These are phyloP conservation scores for Bos indicus DNA, from an alignment of 2,113 vertebrate species.

Conservation along the genomic window DNA sequence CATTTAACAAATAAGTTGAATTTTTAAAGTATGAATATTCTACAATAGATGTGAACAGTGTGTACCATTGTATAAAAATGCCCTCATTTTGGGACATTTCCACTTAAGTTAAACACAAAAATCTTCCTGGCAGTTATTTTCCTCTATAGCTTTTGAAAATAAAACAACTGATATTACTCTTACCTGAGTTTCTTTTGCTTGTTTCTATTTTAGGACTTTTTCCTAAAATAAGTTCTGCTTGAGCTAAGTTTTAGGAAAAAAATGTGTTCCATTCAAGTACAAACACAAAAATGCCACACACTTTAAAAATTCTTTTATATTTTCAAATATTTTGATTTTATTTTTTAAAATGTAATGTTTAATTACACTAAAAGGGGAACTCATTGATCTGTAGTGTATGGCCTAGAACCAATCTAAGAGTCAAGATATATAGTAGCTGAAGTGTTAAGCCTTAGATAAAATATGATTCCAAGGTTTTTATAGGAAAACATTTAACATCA, in stretches of 20 bases:
- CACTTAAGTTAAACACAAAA: not conserved
- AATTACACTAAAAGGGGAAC: slow-evolving; percentile 7
- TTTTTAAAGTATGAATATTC: not conserved
- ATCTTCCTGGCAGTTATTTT: slow-evolving; percentile 7
- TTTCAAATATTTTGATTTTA: not conserved
- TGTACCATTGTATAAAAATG: not conserved
- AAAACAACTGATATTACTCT: slow-evolving; percentile 44
- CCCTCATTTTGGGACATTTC: not conserved
- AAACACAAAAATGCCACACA: not conserved
- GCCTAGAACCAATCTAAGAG: not conserved
- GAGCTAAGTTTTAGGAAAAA: not conserved
- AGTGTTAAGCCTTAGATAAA: not conserved
- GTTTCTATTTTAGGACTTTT: not conserved
- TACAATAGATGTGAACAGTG: not conserved
- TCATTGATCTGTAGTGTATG: not conserved
- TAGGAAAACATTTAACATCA: not conserved
- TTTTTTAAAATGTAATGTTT: not conserved
- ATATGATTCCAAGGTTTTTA: not conserved
- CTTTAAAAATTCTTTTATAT: not conserved
- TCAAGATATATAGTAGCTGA: not conserved
- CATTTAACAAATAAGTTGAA: slow-evolving; percentile 26
- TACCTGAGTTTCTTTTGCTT: slow-evolving; percentile 43
- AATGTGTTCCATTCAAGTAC: not conserved
- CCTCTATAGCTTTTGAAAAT: slow-evolving; percentile 44
- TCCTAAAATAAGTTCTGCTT: not conserved